Percentiles rank a stretch among this genome's conserved stretches.
Conservation (phyloP, 1,140 invertebrate genomes). For the Marisa cornuarietis region DNA sequence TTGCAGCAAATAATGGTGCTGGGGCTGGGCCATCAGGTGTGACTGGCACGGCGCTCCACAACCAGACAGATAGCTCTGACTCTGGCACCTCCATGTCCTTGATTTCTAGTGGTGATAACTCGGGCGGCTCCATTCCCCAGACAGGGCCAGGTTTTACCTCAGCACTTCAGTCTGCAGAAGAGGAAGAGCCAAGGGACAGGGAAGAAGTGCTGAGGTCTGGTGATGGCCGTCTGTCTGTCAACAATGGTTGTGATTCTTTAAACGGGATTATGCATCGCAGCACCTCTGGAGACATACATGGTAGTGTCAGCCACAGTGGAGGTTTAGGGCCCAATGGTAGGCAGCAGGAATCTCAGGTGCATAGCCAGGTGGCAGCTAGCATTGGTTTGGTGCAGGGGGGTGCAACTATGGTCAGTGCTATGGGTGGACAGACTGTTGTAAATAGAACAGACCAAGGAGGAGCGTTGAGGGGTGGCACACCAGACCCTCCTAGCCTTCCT, state of each 20-base stretch:
- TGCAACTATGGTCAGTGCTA: neutral
- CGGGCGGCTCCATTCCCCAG: conserved; percentile 33
- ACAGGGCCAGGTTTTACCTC: neutral
- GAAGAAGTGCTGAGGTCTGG: neutral
- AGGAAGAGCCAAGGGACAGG: conserved; percentile 10
- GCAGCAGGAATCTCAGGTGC: conserved; percentile 2
- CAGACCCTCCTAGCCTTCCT: conserved; percentile 50
- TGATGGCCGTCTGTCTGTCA: neutral
- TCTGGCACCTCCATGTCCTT: conserved; percentile 33
- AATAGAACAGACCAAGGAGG: neutral
- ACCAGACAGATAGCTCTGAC: conserved; percentile 31
- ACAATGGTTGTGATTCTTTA: conserved; percentile 1
- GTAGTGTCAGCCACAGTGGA: neutral
- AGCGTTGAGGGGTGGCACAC: neutral
- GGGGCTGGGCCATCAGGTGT: neutral
- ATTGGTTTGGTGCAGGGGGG: neutral
- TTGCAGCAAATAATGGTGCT: neutral
- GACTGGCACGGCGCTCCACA: conserved; percentile 15
- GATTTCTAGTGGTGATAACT: conserved; percentile 34
- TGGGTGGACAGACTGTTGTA: neutral
- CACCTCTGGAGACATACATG: neutral
- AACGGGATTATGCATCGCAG: neutral
- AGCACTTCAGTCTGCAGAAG: neutral
- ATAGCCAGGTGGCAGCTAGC: neutral
- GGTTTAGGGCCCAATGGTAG: neutral